Percentiles rank a stretch among this genome's conserved stretches.
Conservation (phyloP, 2,113 vertebrate genomes). For the Lepisosteus osseus region DNA sequence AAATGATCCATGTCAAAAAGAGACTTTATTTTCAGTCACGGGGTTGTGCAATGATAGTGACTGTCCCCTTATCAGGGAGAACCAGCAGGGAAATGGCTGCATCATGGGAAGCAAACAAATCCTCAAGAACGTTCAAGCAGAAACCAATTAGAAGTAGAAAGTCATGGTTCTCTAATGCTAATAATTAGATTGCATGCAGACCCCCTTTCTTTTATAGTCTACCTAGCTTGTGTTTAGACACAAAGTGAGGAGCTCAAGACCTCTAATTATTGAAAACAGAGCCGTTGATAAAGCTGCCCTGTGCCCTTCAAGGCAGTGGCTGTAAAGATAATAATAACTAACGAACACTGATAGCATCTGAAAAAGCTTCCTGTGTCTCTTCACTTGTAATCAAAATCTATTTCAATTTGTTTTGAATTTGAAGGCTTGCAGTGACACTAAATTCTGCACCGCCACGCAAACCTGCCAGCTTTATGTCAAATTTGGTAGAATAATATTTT, state of each 20-base stretch:
- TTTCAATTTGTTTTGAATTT: neutral
- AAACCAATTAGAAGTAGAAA: conserved; percentile 17
- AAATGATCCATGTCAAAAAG: neutral
- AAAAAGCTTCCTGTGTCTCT: neutral
- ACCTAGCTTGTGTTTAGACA: conserved; percentile 24
- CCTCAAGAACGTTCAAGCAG: conserved; percentile 20
- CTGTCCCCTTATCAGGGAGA: conserved; percentile 28
- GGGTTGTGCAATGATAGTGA: neutral
- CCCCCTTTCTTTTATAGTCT: conserved; percentile 21
- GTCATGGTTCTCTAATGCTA: conserved; percentile 23
- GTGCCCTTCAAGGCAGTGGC: neutral
- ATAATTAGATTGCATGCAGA: conserved; percentile 18
- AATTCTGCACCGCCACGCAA: neutral
- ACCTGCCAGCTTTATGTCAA: neutral
- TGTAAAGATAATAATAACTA: neutral
- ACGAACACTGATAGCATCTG: neutral
- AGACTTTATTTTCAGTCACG: neutral
- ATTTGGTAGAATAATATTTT: too few relatives aligned
- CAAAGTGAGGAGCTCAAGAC: conserved; percentile 22
- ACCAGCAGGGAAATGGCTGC: conserved; percentile 28
- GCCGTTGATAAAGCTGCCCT: neutral
- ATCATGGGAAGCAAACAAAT: conserved; percentile 30
- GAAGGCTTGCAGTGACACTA: neutral
- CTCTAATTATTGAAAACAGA: conserved; percentile 21
- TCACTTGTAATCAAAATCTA: neutral